Conservation (phyloP, 2,797 vertebrate genomes). For the Florisuga fusca region DNA sequence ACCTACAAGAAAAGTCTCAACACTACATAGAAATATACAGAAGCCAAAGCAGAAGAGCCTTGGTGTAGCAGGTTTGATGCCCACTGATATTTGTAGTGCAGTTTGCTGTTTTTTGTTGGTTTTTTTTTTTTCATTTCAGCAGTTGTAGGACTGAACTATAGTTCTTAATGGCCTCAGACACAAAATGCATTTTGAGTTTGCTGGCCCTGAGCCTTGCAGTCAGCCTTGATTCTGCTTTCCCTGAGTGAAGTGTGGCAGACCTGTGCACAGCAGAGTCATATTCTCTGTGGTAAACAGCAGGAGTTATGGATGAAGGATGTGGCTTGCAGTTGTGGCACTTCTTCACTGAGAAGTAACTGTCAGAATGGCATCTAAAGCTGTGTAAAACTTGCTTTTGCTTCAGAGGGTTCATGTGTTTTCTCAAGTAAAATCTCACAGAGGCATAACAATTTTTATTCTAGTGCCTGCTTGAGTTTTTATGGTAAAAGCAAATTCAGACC, state of each 20-base stretch:
- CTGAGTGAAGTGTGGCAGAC: not conserved
- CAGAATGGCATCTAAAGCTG: not conserved
- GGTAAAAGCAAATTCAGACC: not conserved
- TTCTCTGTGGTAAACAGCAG: not conserved
- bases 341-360: not conserved
- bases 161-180: not conserved
- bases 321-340: not conserved
- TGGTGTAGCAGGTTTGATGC: not conserved
- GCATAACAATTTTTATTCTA: not conserved
- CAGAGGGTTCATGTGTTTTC: not conserved
- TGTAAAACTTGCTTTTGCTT: not conserved
- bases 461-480: not conserved
- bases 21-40: rapidly evolving
- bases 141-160: not conserved
- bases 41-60: not conserved
- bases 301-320: not conserved
- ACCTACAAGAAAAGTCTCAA: not conserved
- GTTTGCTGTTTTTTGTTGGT: rapidly evolving
- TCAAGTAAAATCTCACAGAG: not conserved
- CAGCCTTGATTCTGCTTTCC: not conserved
- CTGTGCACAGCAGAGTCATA: not conserved
- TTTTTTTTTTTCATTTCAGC: not conserved
- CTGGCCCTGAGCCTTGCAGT: not conserved
- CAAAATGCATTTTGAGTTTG: not conserved
- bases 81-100: not conserved